Conservation (phyloP, 2,888 invertebrate species). For the Chrysolina oricalcia region DNA sequence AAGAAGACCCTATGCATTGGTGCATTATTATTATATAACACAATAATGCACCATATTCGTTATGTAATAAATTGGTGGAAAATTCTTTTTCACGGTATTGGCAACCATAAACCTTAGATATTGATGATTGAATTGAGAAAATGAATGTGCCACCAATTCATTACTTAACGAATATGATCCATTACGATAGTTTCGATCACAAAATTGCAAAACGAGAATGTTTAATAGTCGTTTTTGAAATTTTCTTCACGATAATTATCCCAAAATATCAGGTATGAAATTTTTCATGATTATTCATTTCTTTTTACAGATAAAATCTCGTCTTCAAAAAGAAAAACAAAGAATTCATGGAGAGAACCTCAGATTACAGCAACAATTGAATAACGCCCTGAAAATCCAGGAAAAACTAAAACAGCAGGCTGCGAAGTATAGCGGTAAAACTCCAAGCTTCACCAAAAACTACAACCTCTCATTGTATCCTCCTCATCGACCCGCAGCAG, state of each 20-base stretch:
- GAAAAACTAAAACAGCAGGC: conserved; percentile 69
- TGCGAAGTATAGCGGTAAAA: conserved; percentile 54
- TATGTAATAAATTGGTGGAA: too few species aligned
- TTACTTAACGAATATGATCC: too few species aligned
- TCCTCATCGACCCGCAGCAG: conserved; percentile 28
- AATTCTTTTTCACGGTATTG: too few species aligned
- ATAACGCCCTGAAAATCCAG: conserved; percentile 67
- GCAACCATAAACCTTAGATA: too few species aligned
- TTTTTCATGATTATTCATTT: neutral
- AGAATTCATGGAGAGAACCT: conserved; percentile 69
- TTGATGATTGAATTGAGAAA: too few species aligned
- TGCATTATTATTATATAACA: too few species aligned
- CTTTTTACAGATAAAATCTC: conserved; percentile 66
- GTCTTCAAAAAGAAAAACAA: conserved; percentile 68
- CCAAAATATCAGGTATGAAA: neutral
- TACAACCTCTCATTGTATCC: conserved; percentile 12
- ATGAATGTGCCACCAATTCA: too few species aligned
- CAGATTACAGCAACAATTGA: conserved; percentile 68
- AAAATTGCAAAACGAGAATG: too few species aligned
- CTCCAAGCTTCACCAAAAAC: conserved; percentile 26
- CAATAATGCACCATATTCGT: too few species aligned
- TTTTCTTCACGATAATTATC: neutral
- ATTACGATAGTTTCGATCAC: too few species aligned
- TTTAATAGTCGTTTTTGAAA: neutral
- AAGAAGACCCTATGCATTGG: too few species aligned